Base-by-base conservation (phyloP, 2,888 invertebrate species). In the Diaperis boleti region DNA sequence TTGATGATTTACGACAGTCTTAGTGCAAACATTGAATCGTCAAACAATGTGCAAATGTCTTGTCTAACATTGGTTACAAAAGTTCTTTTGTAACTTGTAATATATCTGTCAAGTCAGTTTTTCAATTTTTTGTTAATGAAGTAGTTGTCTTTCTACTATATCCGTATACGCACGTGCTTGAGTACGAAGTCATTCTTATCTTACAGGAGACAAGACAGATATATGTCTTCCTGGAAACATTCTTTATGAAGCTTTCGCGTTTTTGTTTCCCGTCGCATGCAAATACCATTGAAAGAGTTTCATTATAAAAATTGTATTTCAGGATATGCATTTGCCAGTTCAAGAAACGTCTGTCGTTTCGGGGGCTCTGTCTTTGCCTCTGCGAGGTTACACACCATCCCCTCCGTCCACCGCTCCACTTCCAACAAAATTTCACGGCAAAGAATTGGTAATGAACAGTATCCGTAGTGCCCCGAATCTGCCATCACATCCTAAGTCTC, bases 321-420 rank as follows among this genome's bases (percentile, higher is more conserved):
- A 88, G 78, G 88, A 88, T 73, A 84, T 89, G 68, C 88, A 88
- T 70, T 84, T 89, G 72, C 82, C 82, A 60, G 85, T 86, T 67
- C 85, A 85, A 72, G 85, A 85, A 63, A 83, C 84, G 45, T 82
- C 84, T 35, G 83, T 82, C 35, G 82, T 84, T 15, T 85, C 87
- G 15, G 84, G 84, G 52, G 87, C 87, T 50, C 64, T 71, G 39
- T 87, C 89, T 73, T 77, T 90, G 69, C 88, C 89, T 0, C 80
- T 88, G 44, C 85, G 91, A 20, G 90, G 90, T 29, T 92, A 90
- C 69, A 91, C 92, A 2, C 91, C 92, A 7, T 92, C 92, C 35
- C 92, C 93, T 44, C 93, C 93, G 59, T 92, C 93, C 62, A 93
- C 92, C 13, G 92, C 92, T 1, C 93, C 93, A 14, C 82, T 93